A percentile compares a stretch with the other conserved stretches of the same genome.
These are phyloP conservation scores for Rhodophaea formosa DNA, from an alignment of 2,888 invertebrate species.

Conservation along the genomic window DNA sequence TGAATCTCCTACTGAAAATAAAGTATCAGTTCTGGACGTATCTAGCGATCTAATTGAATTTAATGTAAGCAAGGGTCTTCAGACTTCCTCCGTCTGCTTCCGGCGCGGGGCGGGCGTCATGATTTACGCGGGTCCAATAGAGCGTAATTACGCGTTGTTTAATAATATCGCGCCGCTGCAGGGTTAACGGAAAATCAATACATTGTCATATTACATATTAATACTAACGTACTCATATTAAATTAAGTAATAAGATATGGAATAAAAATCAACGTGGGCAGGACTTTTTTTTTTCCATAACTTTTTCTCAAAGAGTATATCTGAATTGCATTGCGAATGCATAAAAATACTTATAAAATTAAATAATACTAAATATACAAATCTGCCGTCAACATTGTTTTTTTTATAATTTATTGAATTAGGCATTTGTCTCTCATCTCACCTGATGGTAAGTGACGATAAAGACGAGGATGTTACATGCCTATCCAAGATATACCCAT, in stretches of 20 bases:
- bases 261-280: too few relatives aligned
- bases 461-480: too few relatives aligned
- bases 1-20: too few relatives aligned
- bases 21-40: slow-evolving; percentile 10
- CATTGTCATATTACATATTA: background rate
- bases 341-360: background rate
- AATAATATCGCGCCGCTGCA: slow-evolving; percentile 40
- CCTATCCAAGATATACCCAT: too few relatives aligned
- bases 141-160: slow-evolving; percentile 60
- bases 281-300: too few relatives aligned
- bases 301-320: too few relatives aligned
- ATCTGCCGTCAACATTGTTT: too few relatives aligned
- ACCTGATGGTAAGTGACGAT: too few relatives aligned
- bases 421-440: too few relatives aligned
- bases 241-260: too few relatives aligned
- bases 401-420: too few relatives aligned
- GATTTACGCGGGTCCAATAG: slow-evolving; percentile 75
- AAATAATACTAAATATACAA: too few relatives aligned
- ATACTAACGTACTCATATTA: background rate
- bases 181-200: slow-evolving; percentile 1
- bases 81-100: slow-evolving; percentile 66
- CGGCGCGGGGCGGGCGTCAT: slow-evolving; percentile 63
- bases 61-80: slow-evolving; percentile 45
- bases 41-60: slow-evolving; percentile 35
- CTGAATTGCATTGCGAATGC: background rate